phyloP scores from a whole-genome alignment of 2,888 invertebrate species.

The Lasioglossum leucozonium region DNA sequence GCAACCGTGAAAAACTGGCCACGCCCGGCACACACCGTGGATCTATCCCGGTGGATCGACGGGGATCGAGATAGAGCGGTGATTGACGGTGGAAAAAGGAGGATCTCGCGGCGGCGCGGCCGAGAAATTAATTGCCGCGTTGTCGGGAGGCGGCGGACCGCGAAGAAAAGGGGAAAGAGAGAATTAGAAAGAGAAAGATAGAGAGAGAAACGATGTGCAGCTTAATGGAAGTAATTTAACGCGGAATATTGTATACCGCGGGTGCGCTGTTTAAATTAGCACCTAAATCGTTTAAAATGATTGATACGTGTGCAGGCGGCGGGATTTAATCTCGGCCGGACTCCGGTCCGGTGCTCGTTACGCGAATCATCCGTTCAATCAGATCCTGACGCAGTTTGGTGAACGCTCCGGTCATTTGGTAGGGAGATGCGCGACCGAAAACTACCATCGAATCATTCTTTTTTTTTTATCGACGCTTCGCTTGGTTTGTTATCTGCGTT shows the following conservation, averaged over 20 bases:
- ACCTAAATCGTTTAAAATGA: slow-evolving; percentile 19
- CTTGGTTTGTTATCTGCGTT: background rate
- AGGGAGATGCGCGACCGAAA: background rate
- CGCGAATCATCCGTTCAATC: slow-evolving; percentile 3
- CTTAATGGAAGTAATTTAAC: slow-evolving; percentile 38
- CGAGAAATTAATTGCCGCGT: slow-evolving; percentile 44
- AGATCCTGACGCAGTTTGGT: background rate
- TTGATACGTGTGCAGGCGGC: slow-evolving; percentile 20
- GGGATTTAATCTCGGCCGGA: slow-evolving; percentile 6
- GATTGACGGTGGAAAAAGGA: slow-evolving; percentile 31
- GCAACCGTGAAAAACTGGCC: slow-evolving; percentile 28
- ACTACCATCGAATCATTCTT: background rate
- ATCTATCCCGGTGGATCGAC: background rate
- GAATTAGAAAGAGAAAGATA: background rate
- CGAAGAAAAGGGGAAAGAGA: background rate
- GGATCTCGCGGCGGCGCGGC: background rate
- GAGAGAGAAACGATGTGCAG: background rate
- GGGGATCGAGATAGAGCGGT: background rate
- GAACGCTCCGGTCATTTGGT: background rate
- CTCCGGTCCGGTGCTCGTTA: background rate
- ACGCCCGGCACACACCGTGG: slow-evolving; percentile 14
- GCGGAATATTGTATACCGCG: slow-evolving; percentile 22
- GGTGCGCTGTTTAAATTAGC: slow-evolving; percentile 21
- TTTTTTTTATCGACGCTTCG: background rate
- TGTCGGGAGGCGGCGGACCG: background rate